Base-by-base conservation (phyloP, 2,113 vertebrate genomes). In the Mystacornis crossleyi region DNA sequence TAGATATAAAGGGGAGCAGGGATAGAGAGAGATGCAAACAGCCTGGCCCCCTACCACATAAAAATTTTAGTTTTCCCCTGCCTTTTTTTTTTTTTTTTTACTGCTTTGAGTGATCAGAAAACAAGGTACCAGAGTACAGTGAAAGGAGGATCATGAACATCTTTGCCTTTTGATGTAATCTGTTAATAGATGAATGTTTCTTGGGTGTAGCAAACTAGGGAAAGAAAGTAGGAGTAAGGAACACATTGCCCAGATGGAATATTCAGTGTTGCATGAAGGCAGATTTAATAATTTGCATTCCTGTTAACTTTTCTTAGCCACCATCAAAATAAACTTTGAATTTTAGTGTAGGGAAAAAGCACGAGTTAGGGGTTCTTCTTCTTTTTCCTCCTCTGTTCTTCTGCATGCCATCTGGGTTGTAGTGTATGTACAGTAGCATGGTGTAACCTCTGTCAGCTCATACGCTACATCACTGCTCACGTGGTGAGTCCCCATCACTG, bases 401-500 rank as follows among this genome's bases (percentile, higher is more conserved):
- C 48, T 79, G 86, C 81, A 67, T 93, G 94, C 70, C 29, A 0
- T 85, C 12, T 5, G 4, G 53, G 24, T 64, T 73, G 51, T 28
- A 15, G 42, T 53, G 8, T 53, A 29, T 4, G 8, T 28, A 8
- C 19, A 34, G 67, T 17, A 84, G 78, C 55, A 14, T 2, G 45
- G 40, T 53, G 43, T 81, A 43, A 34, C 50, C 54, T 29, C 3
- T 2, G 4, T 65, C 42, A 8, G 28, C 54, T 77, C 16, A 9
- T 6, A 4, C 31, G 73, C 38, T 6, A 0, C 13, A 0, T 21
- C 2, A 17, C 66, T n/a, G 3, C 71, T 93, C 20, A 0, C 34
- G 10, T 0, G 1, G 14, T 2, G 33, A 51, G 48, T 57, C 57
- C n/a, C 4, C 31, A 8, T 0, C 18, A 4, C n/a, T 33, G 58